These are phyloP conservation scores for Drosophila eugracilis DNA, from an alignment of 1,140 invertebrate species.

Conservation along the genomic window DNA sequence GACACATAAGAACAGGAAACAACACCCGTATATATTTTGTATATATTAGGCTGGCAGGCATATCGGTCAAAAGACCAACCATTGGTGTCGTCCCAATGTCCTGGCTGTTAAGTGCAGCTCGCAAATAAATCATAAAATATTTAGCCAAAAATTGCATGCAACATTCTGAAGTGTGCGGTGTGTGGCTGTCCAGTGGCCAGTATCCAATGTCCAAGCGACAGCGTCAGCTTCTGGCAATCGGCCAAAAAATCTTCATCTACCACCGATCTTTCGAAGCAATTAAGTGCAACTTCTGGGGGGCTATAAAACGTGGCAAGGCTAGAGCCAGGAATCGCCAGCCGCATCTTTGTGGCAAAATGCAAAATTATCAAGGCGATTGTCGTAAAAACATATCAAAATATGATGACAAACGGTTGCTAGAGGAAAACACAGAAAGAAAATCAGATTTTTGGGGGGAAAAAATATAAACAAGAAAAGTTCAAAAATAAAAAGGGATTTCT, in stretches of 20 bases:
- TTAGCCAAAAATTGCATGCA: constrained; percentile 56
- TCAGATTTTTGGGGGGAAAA: too few relatives aligned
- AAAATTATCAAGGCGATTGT: constrained; percentile 25
- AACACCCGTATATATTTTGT: background rate
- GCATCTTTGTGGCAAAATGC: constrained; percentile 31
- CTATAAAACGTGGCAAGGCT: constrained; percentile 15
- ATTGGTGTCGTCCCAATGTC: constrained; percentile 18
- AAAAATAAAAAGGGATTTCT: too few relatives aligned
- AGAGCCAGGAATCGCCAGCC: constrained; percentile 1
- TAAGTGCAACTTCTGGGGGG: constrained; percentile 18
- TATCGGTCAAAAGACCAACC: constrained; percentile 30
- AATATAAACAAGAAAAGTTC: too few relatives aligned
- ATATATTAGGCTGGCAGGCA: background rate
- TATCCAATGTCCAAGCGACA: too few relatives aligned
- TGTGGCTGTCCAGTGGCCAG: too few relatives aligned
- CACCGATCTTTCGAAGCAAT: constrained; percentile 13
- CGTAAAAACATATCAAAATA: constrained; percentile 22
- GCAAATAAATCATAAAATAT: constrained; percentile 67
- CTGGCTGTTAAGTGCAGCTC: constrained; percentile 58
- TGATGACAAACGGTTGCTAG: constrained; percentile 11
- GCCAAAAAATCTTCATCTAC: constrained; percentile 23
- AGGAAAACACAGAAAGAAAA: background rate
- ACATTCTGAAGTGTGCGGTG: constrained; percentile 11
- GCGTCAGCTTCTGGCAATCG: constrained; percentile 12
- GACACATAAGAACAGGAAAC: constrained; percentile 5